phyloP scores from a whole-genome alignment of 2,113 vertebrate genomes.

The Urocynchramus pylzowi region DNA sequence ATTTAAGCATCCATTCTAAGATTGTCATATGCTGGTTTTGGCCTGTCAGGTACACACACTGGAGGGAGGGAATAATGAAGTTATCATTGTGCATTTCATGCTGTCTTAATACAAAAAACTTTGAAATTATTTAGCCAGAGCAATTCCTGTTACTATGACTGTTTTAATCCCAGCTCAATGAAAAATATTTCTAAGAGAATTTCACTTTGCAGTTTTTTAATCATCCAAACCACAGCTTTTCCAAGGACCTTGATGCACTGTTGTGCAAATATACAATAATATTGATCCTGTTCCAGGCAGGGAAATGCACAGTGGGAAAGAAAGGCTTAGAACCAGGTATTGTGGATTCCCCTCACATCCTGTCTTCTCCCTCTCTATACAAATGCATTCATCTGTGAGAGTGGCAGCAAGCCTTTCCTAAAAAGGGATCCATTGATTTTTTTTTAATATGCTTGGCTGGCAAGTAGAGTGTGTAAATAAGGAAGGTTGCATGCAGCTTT shows the following conservation, averaged over 20 bases:
- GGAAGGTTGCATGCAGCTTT: neutral
- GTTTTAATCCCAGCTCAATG: neutral
- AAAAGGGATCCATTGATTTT: neutral
- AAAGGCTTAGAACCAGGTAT: neutral
- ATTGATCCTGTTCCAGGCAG: neutral
- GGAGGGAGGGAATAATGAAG: neutral
- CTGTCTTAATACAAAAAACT: neutral
- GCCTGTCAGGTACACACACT: neutral
- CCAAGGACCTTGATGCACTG: neutral
- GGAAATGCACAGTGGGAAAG: neutral
- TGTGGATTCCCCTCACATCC: slow-evolving; percentile 10
- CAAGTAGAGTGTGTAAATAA: neutral
- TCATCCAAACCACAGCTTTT: neutral
- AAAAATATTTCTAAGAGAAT: neutral
- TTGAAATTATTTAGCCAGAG: neutral
- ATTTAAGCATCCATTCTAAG: neutral
- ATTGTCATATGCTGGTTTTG: neutral
- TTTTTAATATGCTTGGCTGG: neutral
- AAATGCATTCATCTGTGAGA: neutral
- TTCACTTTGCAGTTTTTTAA: neutral
- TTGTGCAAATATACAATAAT: neutral
- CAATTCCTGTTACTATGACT: neutral
- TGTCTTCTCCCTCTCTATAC: neutral
- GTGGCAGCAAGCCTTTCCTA: neutral
- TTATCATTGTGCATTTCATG: neutral